Base-by-base conservation (phyloP, 1,140 invertebrate genomes). In the Teleopsis dalmanni region DNA sequence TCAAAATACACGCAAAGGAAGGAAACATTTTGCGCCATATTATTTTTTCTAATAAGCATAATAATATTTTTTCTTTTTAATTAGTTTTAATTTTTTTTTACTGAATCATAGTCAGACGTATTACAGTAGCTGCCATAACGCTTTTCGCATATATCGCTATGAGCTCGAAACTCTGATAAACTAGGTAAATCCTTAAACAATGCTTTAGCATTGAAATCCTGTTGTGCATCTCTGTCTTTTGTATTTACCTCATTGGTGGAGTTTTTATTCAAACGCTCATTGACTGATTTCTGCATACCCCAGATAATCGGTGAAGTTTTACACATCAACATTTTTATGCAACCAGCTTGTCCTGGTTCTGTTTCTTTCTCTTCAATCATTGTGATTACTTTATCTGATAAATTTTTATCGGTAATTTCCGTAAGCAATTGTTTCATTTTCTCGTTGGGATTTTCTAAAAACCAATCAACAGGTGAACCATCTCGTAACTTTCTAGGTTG, bases 221-320 rank as follows among this genome's bases (percentile, higher is more conserved):
- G 18, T 2, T 13, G 6, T 13, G 35, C 27, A n/a, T 48, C 51
- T 26, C 64, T 58, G 40, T 66, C 65, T 56, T 6, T 18, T 50
- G 16, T 53, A 8, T 46, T 35, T 5, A 18, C n/a, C 8, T 5
- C 16, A 6, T 21, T 48, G 13, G 21, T 16, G 16, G 23, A 37
- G 19, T 1, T 38, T 21, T 14, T 13, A 14, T 56, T 49, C 16
- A 71, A 51, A 21, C 69, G 65, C 23, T 67, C 67, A 53, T 74
- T 72, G 2, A 85, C 62, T 2, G 81, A 77, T 25, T 76, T 75
- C 64, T 90, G 87, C 74, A 86, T 85, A 43, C 81, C 81, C 67
- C 73, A 78, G 51, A 90, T 79, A 31, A 89, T 78, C 2, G 86
- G 86, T 2, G 81, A 78, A 35, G 78, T 78, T 71, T 88, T 89